Base-by-base conservation (phyloP, 2,797 vertebrate genomes). In the Dallia pectoralis region DNA sequence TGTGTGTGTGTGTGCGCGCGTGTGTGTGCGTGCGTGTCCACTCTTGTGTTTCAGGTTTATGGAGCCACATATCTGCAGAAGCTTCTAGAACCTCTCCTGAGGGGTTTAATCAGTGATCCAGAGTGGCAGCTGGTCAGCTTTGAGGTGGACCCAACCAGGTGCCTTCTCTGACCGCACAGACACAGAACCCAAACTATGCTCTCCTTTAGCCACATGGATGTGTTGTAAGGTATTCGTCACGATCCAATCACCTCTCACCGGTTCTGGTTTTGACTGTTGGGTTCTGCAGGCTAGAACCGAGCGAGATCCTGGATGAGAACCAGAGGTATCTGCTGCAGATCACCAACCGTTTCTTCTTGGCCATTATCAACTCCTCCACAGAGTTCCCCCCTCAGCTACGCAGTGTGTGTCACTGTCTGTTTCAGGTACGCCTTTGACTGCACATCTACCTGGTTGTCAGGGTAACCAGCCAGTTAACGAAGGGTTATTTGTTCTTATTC, bases 71-170 rank as follows among this genome's bases (percentile, higher is more conserved):
- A 99, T 78, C 86, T 99, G 65, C 98, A 99, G 89, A 98, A 98
- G 88, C 94, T 99, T 7, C 84, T 99, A 88, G 98, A 99, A 16
- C 98, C 98, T 27, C 88, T 98, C 8, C 83, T 99, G 67, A 91
- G 94, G 86, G 93, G 95, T 12, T 95, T 99, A 70, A 97, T 99
- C 87, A 96, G 95, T 0, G 95, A 96, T 16, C 90, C 95, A 3
- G 97, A 98, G 59, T 68, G 51, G 65, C 30, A 56, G 25, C 95
- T 96, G 48, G 94, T 98, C 83, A 97, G 95, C 88, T 99, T 99
- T 88, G 98, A 99, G 89, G 98, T 99, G 82, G 98, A 99, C 88
- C 96, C 98, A 70, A 97, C 97, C 86, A 97, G 98, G 98, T 96
- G 89, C 77, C 91, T 53, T 8, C 40, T 44, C 40, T 44, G 18